Evolutionary conservation across 2,113 vertebrate species (phyloP).

Genomic region (Carettochelys insculpta): DNA sequence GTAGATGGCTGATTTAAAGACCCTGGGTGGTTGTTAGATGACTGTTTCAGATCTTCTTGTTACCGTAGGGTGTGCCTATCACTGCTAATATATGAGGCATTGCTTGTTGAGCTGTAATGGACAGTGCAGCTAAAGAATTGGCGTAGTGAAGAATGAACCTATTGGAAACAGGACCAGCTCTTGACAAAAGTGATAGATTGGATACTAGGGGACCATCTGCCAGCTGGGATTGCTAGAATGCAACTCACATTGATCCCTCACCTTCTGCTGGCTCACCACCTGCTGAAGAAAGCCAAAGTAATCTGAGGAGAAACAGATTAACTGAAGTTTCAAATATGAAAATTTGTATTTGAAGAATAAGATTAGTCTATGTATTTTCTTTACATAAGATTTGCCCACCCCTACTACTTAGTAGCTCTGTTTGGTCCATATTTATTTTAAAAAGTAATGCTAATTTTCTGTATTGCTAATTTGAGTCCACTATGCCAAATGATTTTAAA

Average conservation of each 20-base stretch:
- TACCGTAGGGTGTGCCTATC: not conserved
- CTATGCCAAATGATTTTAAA: not conserved
- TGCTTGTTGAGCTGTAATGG: not conserved
- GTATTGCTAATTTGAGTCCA: not conserved
- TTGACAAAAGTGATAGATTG: not conserved
- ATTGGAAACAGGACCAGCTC: not conserved
- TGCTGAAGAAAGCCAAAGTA: not conserved
- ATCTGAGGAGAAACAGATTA: not conserved
- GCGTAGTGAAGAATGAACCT: not conserved
- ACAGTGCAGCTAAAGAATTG: not conserved
- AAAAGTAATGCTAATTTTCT: conserved; percentile 36
- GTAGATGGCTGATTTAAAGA: not conserved
- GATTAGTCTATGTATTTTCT: not conserved
- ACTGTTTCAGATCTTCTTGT: not conserved
- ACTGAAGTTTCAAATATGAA: not conserved
- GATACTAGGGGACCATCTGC: rapidly evolving
- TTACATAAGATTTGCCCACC: not conserved
- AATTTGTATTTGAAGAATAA: not conserved
- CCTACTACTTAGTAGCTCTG: not conserved
- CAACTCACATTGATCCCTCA: not conserved
- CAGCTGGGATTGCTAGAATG: not conserved
- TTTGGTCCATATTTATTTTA: conserved; percentile 17
- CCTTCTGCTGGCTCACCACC: not conserved
- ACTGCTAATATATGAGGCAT: not conserved
- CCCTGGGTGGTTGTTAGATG: not conserved